Conservation (phyloP, 2,113 vertebrate species). For the Spea multiplicata region DNA sequence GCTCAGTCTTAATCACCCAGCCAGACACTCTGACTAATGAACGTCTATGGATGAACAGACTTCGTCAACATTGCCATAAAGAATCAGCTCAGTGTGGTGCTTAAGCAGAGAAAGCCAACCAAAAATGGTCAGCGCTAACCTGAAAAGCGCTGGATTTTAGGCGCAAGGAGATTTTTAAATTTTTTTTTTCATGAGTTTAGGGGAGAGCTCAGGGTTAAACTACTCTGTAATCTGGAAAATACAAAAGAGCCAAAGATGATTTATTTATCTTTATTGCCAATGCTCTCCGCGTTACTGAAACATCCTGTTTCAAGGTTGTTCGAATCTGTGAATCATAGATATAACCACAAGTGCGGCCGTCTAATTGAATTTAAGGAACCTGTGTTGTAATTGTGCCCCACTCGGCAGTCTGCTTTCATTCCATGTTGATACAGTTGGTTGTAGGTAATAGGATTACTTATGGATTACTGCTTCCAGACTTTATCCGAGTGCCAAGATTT, state of each 20-base stretch:
- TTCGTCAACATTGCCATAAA: no score
- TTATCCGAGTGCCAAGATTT: slow-evolving; percentile 63
- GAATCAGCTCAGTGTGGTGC: no score
- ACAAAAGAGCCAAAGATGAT: background rate
- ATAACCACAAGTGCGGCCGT: slow-evolving; percentile 55
- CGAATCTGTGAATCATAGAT: slow-evolving; percentile 55
- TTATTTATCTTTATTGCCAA: slow-evolving; percentile 8
- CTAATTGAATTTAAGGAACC: slow-evolving; percentile 63
- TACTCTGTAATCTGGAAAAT: background rate
- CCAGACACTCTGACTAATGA: no score
- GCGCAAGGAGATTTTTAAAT: no score
- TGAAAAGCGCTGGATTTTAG: no score
- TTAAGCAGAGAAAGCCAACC: no score
- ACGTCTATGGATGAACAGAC: no score
- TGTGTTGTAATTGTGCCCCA: slow-evolving; percentile 53
- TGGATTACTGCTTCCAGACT: slow-evolving; percentile 69
- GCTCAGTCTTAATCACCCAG: no score
- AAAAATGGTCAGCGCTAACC: no score
- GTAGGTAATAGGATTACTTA: slow-evolving; percentile 73
- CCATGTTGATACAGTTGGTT: slow-evolving; percentile 63
- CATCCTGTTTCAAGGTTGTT: slow-evolving; percentile 51
- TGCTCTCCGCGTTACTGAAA: slow-evolving; percentile 54
- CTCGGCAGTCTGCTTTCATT: slow-evolving; percentile 58
- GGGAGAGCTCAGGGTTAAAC: background rate
- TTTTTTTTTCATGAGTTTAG: no score